A percentile compares a stretch with the other conserved stretches of the same genome.
phyloP scores from a whole-genome alignment of 2,888 invertebrate genomes.

The Ectropis crepuscularia region DNA sequence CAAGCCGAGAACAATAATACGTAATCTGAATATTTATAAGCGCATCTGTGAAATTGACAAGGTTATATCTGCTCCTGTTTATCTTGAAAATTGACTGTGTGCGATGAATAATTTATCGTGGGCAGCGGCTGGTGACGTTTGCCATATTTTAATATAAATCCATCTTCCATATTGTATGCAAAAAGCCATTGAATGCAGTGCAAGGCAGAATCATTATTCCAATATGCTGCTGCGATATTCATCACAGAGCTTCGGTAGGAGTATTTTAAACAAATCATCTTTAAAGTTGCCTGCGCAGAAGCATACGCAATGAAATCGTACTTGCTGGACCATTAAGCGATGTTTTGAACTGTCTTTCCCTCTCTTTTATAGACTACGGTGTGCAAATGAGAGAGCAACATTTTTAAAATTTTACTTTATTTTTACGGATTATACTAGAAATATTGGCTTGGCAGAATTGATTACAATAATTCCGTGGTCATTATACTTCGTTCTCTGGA shows the following conservation, averaged over 20 bases:
- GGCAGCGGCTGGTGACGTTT: slow-evolving; percentile 80
- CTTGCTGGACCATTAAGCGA: too few species aligned
- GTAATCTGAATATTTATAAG: slow-evolving; percentile 83
- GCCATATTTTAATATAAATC: slow-evolving; percentile 85
- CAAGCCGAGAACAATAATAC: slow-evolving; percentile 80
- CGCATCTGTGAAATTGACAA: slow-evolving; percentile 76
- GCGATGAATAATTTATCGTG: slow-evolving; percentile 83
- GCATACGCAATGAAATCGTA: slow-evolving; percentile 16
- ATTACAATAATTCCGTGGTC: slow-evolving; percentile 30
- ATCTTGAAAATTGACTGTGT: slow-evolving; percentile 82
- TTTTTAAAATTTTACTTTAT: too few species aligned
- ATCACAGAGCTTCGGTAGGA: slow-evolving; percentile 72
- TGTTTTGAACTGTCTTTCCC: too few species aligned
- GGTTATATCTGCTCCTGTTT: slow-evolving; percentile 64
- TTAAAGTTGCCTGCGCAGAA: slow-evolving; percentile 61
- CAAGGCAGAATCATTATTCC: slow-evolving; percentile 83
- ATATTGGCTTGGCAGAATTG: slow-evolving; percentile 28
- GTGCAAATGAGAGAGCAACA: too few species aligned
- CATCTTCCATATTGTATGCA: slow-evolving; percentile 84
- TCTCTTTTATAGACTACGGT: too few species aligned
- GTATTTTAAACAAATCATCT: slow-evolving; percentile 84
- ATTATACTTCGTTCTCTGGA: slow-evolving; percentile 13
- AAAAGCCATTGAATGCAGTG: slow-evolving; percentile 84
- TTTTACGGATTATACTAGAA: slow-evolving; percentile 7
- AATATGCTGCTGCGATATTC: slow-evolving; percentile 81